Evolutionary conservation across 64 coral and sea anemone species (phyloP).

Genomic region (Actinia tenebrosa): DNA sequence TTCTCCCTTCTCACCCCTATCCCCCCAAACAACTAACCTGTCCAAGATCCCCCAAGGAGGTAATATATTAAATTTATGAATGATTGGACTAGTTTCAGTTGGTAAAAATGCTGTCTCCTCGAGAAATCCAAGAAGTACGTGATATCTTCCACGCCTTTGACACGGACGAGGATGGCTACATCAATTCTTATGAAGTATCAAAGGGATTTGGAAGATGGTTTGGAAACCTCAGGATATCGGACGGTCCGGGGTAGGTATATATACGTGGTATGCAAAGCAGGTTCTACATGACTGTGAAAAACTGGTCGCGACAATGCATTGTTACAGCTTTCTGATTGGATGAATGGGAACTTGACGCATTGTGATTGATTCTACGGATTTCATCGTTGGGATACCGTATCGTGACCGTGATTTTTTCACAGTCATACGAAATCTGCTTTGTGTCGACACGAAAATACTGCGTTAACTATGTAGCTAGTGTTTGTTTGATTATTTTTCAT

Average conservation of each 20-base stretch:
- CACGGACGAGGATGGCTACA: constrained; percentile 94
- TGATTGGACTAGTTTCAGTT: constrained; percentile 55
- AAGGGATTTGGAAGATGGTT: constrained; percentile 90
- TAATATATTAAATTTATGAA: not conserved
- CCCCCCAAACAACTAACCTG: not conserved
- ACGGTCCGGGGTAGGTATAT: constrained; percentile 17
- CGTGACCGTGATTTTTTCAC: not conserved
- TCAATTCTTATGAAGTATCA: constrained; percentile 78
- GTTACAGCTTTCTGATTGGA: not conserved
- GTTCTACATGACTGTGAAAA: not conserved
- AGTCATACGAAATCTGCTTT: too few relatives aligned
- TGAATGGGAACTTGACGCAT: not conserved
- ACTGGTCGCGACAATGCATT: not conserved
- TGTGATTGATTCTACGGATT: not conserved
- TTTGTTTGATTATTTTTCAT: too few relatives aligned
- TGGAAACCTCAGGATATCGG: constrained; percentile 74
- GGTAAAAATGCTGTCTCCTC: constrained; percentile 64
- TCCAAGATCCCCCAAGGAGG: too few relatives aligned
- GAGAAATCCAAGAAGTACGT: constrained; percentile 86
- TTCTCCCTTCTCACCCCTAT: not conserved
- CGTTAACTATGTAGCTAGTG: too few relatives aligned
- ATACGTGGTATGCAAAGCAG: not conserved
- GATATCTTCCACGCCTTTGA: constrained; percentile 97
- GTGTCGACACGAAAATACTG: too few relatives aligned
- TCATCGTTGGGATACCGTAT: not conserved